Base-by-base conservation (phyloP, 2,888 invertebrate species). In the Tolmerus cingulatus region DNA sequence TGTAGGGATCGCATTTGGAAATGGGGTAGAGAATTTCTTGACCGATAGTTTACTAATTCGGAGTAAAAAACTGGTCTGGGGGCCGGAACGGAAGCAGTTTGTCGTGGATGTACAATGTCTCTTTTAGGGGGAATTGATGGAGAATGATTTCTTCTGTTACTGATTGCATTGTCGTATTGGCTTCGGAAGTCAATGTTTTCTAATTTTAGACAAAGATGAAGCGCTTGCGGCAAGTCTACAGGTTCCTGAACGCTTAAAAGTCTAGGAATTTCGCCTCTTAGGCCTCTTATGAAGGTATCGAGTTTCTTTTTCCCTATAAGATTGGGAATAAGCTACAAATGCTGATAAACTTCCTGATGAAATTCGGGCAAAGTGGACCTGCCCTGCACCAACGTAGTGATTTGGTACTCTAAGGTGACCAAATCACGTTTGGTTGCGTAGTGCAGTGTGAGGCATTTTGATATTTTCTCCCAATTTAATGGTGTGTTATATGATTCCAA, bases 201-300 rank as follows among this genome's bases (percentile, higher is more conserved):
- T 34, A 82, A 16, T 34, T 82, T 82, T 19, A 82, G 27, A 30
- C 37, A 57, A 27, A 82, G 57, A n/a, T n/a, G n/a, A n/a, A n/a
- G n/a, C n/a, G n/a, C n/a, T n/a, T n/a, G 82, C 12, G 82, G 82
- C 12, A 57, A 37, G 7, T 82, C 82, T 37, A 57, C 51, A 34
- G 81, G 87, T 79, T 74, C 87, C 9, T 43, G 66, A 2, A 87
- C 76, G 19, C 46, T 84, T 14, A 87, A 19, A 30, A 87, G 27
- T 23, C 55, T 81, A 40, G 81, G 87, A n/a, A 87, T 23, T 27
- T 87, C 86, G 3, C 84, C 57, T 84, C 57, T 57, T n/a, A 84
- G 30, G 23, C 37, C 40, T 85, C 74, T 66, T 8, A 85, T 74
- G 74, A 85, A 74, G 43, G 85, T 74, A 43, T 85, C 74, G 12